Evolutionary conservation across 2,888 invertebrate genomes (phyloP).

Genomic region (Chloroclystis v-ata): DNA sequence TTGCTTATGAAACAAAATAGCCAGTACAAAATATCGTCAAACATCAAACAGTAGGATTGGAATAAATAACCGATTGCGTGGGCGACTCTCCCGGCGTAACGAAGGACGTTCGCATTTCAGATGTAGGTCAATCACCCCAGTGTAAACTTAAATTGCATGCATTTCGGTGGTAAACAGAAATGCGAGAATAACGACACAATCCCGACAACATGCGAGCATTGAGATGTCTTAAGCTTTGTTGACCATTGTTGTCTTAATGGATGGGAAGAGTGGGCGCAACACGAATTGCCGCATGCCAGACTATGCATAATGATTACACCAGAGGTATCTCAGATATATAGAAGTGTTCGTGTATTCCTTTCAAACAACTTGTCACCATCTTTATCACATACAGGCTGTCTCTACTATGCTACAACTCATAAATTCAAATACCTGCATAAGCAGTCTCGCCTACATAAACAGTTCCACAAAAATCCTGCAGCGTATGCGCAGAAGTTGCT

Average conservation of each 20-base stretch:
- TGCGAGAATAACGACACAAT: constrained; percentile 16
- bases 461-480: too few relatives aligned
- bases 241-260: constrained; percentile 26
- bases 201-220: constrained; percentile 24
- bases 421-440: too few relatives aligned
- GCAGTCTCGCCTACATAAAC: too few relatives aligned
- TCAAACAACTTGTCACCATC: too few relatives aligned
- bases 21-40: constrained; percentile 16
- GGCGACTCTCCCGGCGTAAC: constrained; percentile 31
- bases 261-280: constrained; percentile 27
- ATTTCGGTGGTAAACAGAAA: too few relatives aligned
- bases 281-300: constrained; percentile 25
- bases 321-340: too few relatives aligned
- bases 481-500: too few relatives aligned
- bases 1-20: too few relatives aligned
- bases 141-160: not conserved
- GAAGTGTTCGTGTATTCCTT: too few relatives aligned
- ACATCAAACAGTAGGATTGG: constrained; percentile 29
- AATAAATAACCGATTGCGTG: constrained; percentile 27
- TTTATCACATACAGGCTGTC: too few relatives aligned
- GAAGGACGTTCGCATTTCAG: constrained; percentile 22
- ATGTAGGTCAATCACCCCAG: constrained; percentile 30
- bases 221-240: constrained; percentile 31
- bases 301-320: constrained; percentile 22
- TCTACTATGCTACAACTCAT: too few relatives aligned